phyloP scores from a whole-genome alignment of 2,113 vertebrate species.

The Eulemur macaco region DNA sequence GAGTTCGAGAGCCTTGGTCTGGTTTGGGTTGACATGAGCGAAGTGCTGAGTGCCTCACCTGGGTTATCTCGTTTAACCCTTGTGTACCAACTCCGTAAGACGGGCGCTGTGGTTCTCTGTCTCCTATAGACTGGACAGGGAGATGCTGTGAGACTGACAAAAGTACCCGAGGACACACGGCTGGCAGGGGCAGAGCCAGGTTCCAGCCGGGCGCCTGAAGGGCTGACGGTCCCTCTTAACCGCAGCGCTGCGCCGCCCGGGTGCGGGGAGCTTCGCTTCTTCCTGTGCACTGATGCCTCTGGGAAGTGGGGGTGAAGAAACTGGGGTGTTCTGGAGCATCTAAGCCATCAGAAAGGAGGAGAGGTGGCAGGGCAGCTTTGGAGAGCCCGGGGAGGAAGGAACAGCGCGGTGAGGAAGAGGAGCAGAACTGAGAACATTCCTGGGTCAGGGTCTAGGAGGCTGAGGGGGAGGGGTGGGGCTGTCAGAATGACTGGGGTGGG shows the following conservation, averaged over 20 bases:
- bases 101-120: background rate
- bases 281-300: background rate
- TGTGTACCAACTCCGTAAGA: background rate
- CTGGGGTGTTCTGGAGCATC: background rate
- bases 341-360: background rate
- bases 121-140: background rate
- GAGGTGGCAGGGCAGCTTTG: background rate
- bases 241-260: fast-evolving
- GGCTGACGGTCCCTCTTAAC: no score
- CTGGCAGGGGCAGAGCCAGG: background rate
- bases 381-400: background rate
- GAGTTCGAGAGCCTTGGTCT: background rate
- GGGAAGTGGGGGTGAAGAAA: background rate
- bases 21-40: background rate
- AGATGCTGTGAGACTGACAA: background rate
- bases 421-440: background rate
- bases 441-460: background rate
- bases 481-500: background rate
- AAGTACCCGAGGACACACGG: background rate
- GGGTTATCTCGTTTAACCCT: background rate
- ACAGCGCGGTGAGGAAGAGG: background rate
- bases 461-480: background rate
- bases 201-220: background rate
- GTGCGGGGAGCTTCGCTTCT: fast-evolving
- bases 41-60: background rate